A percentile compares a stretch with the other conserved stretches of the same genome.
These are phyloP conservation scores for Ferdinandea cuprea DNA, from an alignment of 2,888 invertebrate genomes.

Conservation along the genomic window DNA sequence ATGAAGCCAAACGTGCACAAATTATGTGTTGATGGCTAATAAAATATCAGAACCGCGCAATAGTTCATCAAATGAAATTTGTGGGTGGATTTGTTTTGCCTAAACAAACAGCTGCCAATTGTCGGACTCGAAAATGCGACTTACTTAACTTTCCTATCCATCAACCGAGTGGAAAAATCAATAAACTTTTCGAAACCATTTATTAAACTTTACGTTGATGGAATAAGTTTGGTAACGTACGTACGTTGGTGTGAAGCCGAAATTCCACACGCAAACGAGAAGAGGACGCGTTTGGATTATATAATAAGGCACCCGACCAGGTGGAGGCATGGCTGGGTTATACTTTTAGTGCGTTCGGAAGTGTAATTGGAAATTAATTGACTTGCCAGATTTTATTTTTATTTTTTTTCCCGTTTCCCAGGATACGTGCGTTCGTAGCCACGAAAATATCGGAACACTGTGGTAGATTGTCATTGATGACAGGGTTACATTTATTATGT, in stretches of 20 bases:
- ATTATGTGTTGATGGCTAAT: no score
- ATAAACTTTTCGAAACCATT: conserved; percentile 49
- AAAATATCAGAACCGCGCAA: no score
- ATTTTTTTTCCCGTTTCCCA: neutral
- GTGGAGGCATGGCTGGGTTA: neutral
- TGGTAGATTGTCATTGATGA: conserved; percentile 36
- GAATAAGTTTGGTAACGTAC: conserved; percentile 51
- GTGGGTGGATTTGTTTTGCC: no score
- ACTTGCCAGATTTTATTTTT: conserved; percentile 32
- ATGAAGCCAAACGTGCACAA: no score
- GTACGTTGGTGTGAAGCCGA: neutral
- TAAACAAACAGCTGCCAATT: no score
- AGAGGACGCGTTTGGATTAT: conserved; percentile 13
- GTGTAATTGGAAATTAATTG: conserved; percentile 59
- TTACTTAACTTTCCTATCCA: no score
- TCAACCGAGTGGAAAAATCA: conserved; percentile 21
- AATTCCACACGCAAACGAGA: neutral
- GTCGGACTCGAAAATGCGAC: no score
- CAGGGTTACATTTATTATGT: conserved; percentile 38
- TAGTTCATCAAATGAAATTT: no score
- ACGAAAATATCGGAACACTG: neutral
- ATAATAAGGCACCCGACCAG: conserved; percentile 6
- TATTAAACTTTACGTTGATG: conserved; percentile 54
- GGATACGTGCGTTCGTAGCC: neutral
- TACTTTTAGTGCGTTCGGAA: conserved; percentile 1